A percentile compares a stretch with the other conserved stretches of the same genome.
phyloP scores from a whole-genome alignment of 2,888 invertebrate species.

The Iphiclides podalirius region DNA sequence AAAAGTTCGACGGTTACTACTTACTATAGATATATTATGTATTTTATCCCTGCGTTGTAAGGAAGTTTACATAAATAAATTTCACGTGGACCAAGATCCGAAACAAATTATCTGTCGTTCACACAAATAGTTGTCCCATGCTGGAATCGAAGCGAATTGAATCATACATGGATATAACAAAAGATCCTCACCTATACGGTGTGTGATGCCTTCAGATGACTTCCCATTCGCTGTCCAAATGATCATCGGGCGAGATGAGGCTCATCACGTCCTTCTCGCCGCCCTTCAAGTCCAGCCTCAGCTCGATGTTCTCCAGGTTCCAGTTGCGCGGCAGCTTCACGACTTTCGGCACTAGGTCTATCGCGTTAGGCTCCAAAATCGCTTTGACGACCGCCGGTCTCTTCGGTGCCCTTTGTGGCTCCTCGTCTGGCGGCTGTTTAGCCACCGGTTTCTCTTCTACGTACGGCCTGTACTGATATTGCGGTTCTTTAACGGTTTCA shows the following conservation, averaged over 20 bases:
- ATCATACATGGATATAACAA: too few relatives aligned
- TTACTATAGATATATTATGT: too few relatives aligned
- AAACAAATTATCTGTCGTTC: too few relatives aligned
- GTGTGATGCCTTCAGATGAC: conserved; percentile 55
- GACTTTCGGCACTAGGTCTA: conserved; percentile 68
- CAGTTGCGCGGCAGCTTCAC: conserved; percentile 79
- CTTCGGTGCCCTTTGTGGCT: conserved; percentile 19
- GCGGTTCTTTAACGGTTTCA: not conserved
- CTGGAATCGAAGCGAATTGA: too few relatives aligned
- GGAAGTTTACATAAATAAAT: too few relatives aligned
- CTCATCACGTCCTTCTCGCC: conserved; percentile 41
- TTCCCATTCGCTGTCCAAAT: conserved; percentile 70
- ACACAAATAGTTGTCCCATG: too few relatives aligned
- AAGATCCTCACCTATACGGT: not conserved
- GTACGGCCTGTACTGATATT: conserved; percentile 3
- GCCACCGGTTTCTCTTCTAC: conserved; percentile 12
- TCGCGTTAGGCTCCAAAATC: conserved; percentile 31
- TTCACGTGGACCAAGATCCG: too few relatives aligned
- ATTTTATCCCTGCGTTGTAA: too few relatives aligned
- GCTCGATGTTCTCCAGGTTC: conserved; percentile 76
- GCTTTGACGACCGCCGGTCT: conserved; percentile 16
- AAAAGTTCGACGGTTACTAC: too few relatives aligned
- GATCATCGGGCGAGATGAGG: conserved; percentile 60
- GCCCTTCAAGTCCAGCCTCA: conserved; percentile 55
- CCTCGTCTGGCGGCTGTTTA: not conserved